phyloP scores from a whole-genome alignment of 2,888 invertebrate species.

The Troides oblongomaculatus region DNA sequence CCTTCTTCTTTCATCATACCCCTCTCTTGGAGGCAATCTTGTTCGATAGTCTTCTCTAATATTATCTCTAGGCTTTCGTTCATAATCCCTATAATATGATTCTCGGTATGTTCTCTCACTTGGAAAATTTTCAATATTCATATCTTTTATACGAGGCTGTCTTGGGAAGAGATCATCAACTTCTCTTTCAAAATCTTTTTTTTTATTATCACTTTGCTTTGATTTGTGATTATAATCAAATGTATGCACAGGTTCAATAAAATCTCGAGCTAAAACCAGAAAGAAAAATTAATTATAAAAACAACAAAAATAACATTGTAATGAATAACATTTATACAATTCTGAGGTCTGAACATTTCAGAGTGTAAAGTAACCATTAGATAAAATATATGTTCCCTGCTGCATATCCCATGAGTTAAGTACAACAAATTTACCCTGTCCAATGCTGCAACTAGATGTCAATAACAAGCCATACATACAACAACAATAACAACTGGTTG shows the following conservation, averaged over 20 bases:
- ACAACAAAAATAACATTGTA: too few species aligned
- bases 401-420: too few species aligned
- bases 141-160: slow-evolving; percentile 49
- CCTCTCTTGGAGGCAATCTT: slow-evolving; percentile 47
- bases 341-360: too few species aligned
- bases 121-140: slow-evolving; percentile 41
- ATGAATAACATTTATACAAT: too few species aligned
- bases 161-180: slow-evolving; percentile 59
- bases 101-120: slow-evolving; percentile 46
- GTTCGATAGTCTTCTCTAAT: slow-evolving; percentile 37
- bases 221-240: slow-evolving; percentile 86
- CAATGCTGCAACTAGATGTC: too few species aligned
- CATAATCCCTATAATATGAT: slow-evolving; percentile 34
- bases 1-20: slow-evolving; percentile 41
- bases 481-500: too few species aligned
- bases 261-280: slow-evolving; percentile 68
- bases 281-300: too few species aligned
- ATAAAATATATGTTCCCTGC: too few species aligned
- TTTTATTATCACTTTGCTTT: slow-evolving; percentile 61
- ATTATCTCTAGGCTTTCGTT: slow-evolving; percentile 42
- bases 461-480: too few species aligned
- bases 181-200: slow-evolving; percentile 63
- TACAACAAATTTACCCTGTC: too few species aligned
- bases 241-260: slow-evolving; percentile 83
- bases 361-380: too few species aligned